phyloP scores from a whole-genome alignment of 2,888 invertebrate genomes.

The Apodemia arnacis region DNA sequence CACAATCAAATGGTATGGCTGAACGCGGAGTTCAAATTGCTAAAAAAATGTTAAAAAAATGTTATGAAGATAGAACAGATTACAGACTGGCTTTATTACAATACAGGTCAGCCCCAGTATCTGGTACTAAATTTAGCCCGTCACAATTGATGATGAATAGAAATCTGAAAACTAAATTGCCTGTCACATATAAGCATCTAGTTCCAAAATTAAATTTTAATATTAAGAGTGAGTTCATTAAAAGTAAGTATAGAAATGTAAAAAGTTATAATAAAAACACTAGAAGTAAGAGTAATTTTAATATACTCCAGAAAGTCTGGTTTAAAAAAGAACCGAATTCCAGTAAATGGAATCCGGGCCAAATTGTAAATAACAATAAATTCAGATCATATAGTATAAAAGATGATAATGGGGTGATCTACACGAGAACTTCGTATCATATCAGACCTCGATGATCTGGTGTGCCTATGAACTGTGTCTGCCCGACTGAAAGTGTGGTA shows the following conservation, averaged over 20 bases:
- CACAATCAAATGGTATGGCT: not conserved
- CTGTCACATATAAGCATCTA: not conserved
- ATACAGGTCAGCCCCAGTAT: not conserved
- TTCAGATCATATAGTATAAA: not conserved
- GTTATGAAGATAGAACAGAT: not conserved
- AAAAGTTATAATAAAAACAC: too few relatives aligned
- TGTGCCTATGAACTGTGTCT: too few relatives aligned
- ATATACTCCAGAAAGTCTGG: not conserved
- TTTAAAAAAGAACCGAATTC: constrained; percentile 4
- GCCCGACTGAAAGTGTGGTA: too few relatives aligned
- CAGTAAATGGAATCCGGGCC: not conserved
- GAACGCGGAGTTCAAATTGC: too few relatives aligned
- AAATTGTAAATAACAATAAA: not conserved
- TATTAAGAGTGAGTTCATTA: not conserved
- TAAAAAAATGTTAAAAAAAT: not conserved
- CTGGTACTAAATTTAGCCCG: not conserved
- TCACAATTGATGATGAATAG: not conserved
- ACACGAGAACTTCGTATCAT: not conserved
- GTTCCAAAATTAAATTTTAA: constrained; percentile 3
- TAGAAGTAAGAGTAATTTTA: not conserved
- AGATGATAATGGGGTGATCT: not conserved
- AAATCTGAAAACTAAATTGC: not conserved
- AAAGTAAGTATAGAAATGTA: too few relatives aligned
- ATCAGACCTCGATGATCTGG: too few relatives aligned
- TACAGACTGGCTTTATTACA: not conserved